phyloP scores from a whole-genome alignment of 2,113 vertebrate species.

The Notothenia coriiceps region DNA sequence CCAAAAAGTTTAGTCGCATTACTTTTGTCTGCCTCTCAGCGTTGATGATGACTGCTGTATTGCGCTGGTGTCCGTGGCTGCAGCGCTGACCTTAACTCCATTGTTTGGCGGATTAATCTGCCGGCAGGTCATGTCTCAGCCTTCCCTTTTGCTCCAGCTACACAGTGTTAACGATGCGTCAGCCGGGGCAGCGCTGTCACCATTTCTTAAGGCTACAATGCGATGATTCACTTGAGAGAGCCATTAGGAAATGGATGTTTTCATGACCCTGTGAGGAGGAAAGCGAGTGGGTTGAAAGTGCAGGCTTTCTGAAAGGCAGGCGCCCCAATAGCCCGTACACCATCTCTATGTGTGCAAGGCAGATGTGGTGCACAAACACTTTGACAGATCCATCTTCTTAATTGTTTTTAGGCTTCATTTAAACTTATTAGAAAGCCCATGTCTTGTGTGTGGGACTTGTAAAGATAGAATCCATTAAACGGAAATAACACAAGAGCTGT shows the following conservation, averaged over 20 bases:
- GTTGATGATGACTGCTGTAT: constrained; percentile 36
- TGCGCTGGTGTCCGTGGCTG: constrained; percentile 8
- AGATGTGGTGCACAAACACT: not conserved
- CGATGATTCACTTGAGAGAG: constrained; percentile 72
- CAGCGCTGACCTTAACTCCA: constrained; percentile 53
- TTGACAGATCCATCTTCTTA: constrained; percentile 34
- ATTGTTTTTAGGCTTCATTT: constrained; percentile 36
- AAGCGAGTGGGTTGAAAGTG: constrained; percentile 67
- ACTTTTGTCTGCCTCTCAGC: constrained; percentile 33
- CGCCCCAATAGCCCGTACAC: constrained; percentile 42
- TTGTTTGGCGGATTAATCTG: constrained; percentile 66
- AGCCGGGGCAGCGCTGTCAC: constrained; percentile 42
- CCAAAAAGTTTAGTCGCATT: constrained; percentile 35
- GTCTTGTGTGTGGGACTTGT: constrained; percentile 5
- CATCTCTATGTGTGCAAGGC: constrained; percentile 5
- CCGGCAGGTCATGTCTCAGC: constrained; percentile 43
- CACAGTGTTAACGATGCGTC: constrained; percentile 58
- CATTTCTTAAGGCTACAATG: constrained; percentile 45
- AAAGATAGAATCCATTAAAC: constrained; percentile 35
- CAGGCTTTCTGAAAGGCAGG: constrained; percentile 46
- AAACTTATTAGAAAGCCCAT: constrained; percentile 30
- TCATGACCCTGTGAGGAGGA: constrained; percentile 56
- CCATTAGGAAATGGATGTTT: constrained; percentile 72
- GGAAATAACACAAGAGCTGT: constrained; percentile 28
- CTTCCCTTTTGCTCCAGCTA: constrained; percentile 38